Conservation (phyloP, 2,113 vertebrate genomes). For the Entomyzon cyanotis region DNA sequence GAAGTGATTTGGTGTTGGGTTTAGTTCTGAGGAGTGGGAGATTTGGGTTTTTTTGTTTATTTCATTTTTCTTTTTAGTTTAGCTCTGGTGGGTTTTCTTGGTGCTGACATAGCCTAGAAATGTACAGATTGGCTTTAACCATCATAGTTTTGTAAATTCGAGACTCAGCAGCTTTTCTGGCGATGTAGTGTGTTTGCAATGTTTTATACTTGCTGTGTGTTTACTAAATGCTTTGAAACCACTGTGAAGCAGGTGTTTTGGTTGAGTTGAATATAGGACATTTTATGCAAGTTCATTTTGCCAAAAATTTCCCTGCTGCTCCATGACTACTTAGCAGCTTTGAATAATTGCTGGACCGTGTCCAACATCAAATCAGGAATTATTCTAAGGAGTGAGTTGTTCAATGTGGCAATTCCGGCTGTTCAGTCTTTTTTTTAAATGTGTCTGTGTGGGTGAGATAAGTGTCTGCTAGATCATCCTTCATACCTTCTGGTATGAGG, state of each 20-base stretch:
- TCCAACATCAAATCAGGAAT: constrained; percentile 22
- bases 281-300: neutral
- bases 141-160: neutral
- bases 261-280: neutral
- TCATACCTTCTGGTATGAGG: constrained; percentile 26
- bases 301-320: neutral
- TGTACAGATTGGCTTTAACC: neutral
- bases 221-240: neutral
- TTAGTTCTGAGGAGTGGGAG: neutral
- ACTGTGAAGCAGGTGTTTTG: neutral
- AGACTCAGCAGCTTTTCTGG: neutral
- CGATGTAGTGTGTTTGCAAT: neutral
- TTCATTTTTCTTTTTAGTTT: neutral
- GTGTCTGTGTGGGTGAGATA: constrained; percentile 45
- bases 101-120: neutral
- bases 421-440: neutral
- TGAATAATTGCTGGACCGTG: neutral
- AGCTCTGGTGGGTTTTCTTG: neutral
- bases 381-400: neutral
- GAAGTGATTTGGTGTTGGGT: neutral
- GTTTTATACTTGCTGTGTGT: neutral
- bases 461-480: constrained; percentile 39
- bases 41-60: neutral
- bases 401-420: neutral
- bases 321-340: neutral